These are phyloP conservation scores for Batillaria attramentaria DNA, from an alignment of 1,140 invertebrate genomes.

Conservation along the genomic window DNA sequence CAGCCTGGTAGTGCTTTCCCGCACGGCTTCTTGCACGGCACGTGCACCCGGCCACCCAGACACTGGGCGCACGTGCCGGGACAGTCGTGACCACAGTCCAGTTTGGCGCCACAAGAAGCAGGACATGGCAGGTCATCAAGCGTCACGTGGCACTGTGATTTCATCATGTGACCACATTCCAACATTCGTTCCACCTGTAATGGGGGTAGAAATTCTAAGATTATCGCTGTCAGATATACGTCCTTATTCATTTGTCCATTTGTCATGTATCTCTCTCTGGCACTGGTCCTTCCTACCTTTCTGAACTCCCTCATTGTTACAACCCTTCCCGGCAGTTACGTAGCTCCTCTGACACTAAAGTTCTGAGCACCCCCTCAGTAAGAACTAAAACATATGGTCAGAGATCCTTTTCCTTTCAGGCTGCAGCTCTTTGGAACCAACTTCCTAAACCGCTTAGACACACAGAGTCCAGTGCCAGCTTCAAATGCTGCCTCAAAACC, in stretches of 20 bases:
- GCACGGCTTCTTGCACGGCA: slow-evolving; percentile 62
- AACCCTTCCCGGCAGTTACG: too few relatives aligned
- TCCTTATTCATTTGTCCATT: neutral
- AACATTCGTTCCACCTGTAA: slow-evolving; percentile 39
- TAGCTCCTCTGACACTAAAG: too few relatives aligned
- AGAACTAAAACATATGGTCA: too few relatives aligned
- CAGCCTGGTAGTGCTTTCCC: slow-evolving; percentile 60
- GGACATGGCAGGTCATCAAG: slow-evolving; percentile 36
- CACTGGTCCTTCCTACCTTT: too few relatives aligned
- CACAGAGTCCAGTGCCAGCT: too few relatives aligned
- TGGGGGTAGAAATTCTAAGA: slow-evolving; percentile 78
- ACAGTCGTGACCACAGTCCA: slow-evolving; percentile 59
- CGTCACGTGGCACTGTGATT: slow-evolving; percentile 50
- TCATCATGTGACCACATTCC: slow-evolving; percentile 66
- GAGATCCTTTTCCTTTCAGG: too few relatives aligned
- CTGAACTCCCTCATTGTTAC: too few relatives aligned
- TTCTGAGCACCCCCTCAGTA: too few relatives aligned
- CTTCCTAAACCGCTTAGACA: too few relatives aligned
- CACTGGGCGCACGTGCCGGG: slow-evolving; percentile 70
- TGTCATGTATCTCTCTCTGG: too few relatives aligned
- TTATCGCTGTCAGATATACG: neutral
- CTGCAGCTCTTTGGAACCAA: too few relatives aligned
- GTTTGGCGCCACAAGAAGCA: slow-evolving; percentile 30
- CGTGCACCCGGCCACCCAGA: slow-evolving; percentile 77
- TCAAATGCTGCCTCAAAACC: too few relatives aligned